These are phyloP conservation scores for Yasuhikotakia modesta DNA, from an alignment of 2,797 vertebrate genomes.

Conservation along the genomic window DNA sequence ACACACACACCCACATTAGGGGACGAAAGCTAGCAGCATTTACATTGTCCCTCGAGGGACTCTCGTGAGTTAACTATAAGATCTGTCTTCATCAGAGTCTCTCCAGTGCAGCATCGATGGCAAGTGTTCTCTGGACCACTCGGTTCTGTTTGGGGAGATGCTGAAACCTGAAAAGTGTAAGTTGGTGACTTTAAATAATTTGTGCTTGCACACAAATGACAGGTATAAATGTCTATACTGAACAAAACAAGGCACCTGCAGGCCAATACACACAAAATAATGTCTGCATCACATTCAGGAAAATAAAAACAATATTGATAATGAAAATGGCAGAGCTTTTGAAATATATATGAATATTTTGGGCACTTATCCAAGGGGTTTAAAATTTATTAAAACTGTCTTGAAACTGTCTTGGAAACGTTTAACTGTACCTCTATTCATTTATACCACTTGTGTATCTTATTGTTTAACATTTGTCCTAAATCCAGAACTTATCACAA, in stretches of 20 bases:
- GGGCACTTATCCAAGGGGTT: background rate
- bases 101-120: background rate
- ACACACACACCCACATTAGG: conserved; percentile 51
- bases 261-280: conserved; percentile 27
- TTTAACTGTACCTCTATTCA: no score
- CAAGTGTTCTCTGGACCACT: conserved; percentile 16
- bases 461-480: background rate
- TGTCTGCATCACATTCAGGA: conserved; percentile 14
- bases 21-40: conserved; percentile 52
- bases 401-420: no score
- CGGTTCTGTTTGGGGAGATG: conserved; percentile 37
- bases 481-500: background rate
- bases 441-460: background rate
- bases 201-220: conserved; percentile 23
- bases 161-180: conserved; percentile 36
- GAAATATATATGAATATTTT: conserved; percentile 16
- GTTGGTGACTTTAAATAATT: conserved; percentile 57
- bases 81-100: conserved; percentile 54
- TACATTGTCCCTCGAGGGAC: conserved; percentile 49
- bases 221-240: conserved; percentile 48
- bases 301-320: background rate
- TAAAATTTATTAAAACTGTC: no score
- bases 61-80: conserved; percentile 45
- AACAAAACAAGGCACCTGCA: conserved; percentile 37
- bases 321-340: conserved; percentile 15